These are phyloP conservation scores for Struthio camelus DNA, from an alignment of 2,113 vertebrate genomes.

Conservation along the genomic window DNA sequence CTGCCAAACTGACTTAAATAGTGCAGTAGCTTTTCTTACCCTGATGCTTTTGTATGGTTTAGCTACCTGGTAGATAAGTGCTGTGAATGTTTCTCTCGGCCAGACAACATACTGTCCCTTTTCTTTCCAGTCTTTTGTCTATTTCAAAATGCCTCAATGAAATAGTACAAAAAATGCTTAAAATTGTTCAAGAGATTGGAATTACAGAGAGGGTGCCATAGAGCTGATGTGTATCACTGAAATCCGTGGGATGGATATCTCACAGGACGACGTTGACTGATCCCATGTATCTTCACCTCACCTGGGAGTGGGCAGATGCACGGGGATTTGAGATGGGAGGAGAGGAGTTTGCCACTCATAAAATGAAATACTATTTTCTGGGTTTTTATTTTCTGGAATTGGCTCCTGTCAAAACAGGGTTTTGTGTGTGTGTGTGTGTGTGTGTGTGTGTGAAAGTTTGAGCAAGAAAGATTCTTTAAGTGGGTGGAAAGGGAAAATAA, in stretches of 20 bases:
- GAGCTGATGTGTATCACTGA: not conserved
- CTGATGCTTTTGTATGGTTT: not conserved
- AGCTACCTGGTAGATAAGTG: not conserved
- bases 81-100: not conserved
- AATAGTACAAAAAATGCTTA: not conserved
- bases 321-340: not conserved
- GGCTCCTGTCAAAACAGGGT: not conserved
- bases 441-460: not conserved
- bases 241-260: not conserved
- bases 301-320: not conserved
- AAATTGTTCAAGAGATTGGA: not conserved
- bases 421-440: not conserved
- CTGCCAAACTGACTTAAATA: not conserved
- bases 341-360: not conserved
- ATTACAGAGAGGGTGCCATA: not conserved
- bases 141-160: too few species aligned
- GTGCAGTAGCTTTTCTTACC: not conserved
- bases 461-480: not conserved
- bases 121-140: not conserved
- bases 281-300: not conserved
- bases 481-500: not conserved
- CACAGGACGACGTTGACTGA: not conserved
- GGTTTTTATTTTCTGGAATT: not conserved
- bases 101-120: not conserved
- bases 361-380: not conserved